These are phyloP conservation scores for Ephialtes manifestator DNA, from an alignment of 2,888 invertebrate genomes.

Conservation along the genomic window DNA sequence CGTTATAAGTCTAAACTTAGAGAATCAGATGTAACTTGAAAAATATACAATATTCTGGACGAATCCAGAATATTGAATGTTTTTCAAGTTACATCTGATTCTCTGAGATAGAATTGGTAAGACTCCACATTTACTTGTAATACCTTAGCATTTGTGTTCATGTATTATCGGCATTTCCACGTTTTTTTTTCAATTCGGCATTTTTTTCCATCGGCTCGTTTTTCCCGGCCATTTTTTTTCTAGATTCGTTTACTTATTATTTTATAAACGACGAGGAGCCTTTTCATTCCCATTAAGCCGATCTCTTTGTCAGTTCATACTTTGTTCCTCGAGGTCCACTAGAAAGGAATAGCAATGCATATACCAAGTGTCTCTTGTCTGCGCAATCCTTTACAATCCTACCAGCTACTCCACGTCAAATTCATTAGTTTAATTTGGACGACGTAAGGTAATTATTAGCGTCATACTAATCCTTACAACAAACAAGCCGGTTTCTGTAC, in stretches of 20 bases:
- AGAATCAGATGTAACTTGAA: no score
- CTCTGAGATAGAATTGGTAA: no score
- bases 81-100: no score
- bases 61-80: no score
- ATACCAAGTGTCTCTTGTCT: neutral
- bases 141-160: no score
- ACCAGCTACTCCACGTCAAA: conserved; percentile 13
- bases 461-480: conserved; percentile 18
- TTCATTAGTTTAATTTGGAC: conserved; percentile 21
- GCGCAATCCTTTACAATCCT: conserved; percentile 15
- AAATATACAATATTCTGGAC: no score
- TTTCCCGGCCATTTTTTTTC: no score
- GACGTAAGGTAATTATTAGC: conserved; percentile 32
- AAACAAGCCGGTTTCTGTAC: conserved; percentile 40
- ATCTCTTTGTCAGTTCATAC: neutral
- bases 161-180: no score
- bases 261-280: neutral
- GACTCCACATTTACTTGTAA: no score
- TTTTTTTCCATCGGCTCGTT: no score
- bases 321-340: neutral
- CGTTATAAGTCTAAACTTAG: no score
- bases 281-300: neutral
- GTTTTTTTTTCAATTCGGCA: no score
- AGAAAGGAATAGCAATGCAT: neutral
- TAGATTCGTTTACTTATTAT: neutral